Percentiles rank a stretch among this genome's conserved stretches.
Conservation (phyloP, 2,888 invertebrate species). For the Caenorhabditis sulstoni region DNA sequence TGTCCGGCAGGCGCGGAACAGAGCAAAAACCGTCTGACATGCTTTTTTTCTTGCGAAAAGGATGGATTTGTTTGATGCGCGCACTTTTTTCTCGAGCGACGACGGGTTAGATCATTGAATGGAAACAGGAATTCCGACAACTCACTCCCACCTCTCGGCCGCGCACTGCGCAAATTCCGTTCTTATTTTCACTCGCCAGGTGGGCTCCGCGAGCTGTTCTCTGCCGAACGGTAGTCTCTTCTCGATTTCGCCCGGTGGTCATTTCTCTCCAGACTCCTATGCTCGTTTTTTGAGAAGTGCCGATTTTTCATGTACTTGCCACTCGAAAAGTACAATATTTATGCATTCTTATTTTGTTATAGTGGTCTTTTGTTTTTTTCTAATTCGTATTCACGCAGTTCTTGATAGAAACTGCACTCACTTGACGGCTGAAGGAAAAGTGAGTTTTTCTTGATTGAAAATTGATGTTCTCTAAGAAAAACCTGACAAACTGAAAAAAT, state of each 20-base stretch:
- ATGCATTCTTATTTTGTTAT: slow-evolving; percentile 37
- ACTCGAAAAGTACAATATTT: slow-evolving; percentile 12
- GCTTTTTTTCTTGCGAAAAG: slow-evolving; percentile 1
- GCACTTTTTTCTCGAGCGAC: slow-evolving; percentile 15
- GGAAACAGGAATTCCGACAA: slow-evolving; percentile 37
- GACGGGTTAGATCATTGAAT: slow-evolving; percentile 42
- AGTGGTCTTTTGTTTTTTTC: slow-evolving; percentile 26
- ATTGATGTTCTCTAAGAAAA: background rate
- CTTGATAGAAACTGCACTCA: slow-evolving; percentile 49
- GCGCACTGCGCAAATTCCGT: slow-evolving; percentile 33
- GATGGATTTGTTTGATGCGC: slow-evolving; percentile 20
- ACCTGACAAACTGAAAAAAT: too few relatives aligned
- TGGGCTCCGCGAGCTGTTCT: slow-evolving; percentile 24
- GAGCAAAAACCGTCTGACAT: slow-evolving; percentile 39
- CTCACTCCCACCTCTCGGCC: too few relatives aligned
- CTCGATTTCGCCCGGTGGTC: slow-evolving; percentile 29
- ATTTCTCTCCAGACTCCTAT: slow-evolving; percentile 24
- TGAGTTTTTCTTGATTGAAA: slow-evolving; percentile 11
- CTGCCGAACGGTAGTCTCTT: slow-evolving; percentile 37
- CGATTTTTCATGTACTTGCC: slow-evolving; percentile 15
- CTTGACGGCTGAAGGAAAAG: slow-evolving; percentile 25
- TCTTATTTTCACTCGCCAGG: slow-evolving; percentile 1
- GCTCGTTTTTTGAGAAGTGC: slow-evolving; percentile 35
- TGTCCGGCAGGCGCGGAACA: background rate
- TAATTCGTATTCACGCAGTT: slow-evolving; percentile 12